Evolutionary conservation across 2,113 vertebrate genomes (phyloP).

Genomic region (Perca schrenkii): DNA sequence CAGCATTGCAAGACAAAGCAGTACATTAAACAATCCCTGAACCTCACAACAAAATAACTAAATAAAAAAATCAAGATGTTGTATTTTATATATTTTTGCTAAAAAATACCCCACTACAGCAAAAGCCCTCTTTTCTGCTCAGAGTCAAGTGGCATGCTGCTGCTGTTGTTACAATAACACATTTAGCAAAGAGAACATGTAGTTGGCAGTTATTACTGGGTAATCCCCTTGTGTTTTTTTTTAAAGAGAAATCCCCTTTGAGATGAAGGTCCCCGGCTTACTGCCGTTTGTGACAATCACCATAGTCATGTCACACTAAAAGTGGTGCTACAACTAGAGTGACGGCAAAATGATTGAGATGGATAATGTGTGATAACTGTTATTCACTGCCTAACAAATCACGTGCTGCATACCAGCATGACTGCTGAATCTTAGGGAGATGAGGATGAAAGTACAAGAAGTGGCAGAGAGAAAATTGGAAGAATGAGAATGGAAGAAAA

Average conservation of each 20-base stretch:
- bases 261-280: conserved; percentile 27
- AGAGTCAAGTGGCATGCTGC: conserved; percentile 24
- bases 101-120: neutral
- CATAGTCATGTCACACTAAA: conserved; percentile 50
- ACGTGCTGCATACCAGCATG: conserved; percentile 16
- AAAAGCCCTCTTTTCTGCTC: conserved; percentile 12
- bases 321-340: conserved; percentile 6
- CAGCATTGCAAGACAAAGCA: neutral
- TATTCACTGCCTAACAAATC: conserved; percentile 28
- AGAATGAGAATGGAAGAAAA: conserved; percentile 8
- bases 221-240: conserved; percentile 51
- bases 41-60: neutral
- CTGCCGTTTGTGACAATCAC: conserved; percentile 38
- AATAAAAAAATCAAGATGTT: conserved; percentile 30
- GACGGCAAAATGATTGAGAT: conserved; percentile 34
- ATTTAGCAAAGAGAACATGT: conserved; percentile 37
- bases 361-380: conserved; percentile 33
- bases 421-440: neutral
- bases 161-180: conserved; percentile 46
- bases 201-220: conserved; percentile 53
- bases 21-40: conserved; percentile 49
- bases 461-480: neutral
- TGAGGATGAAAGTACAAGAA: neutral
- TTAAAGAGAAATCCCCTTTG: conserved; percentile 51
- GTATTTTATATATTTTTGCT: neutral